Base-by-base conservation (phyloP, 2,113 vertebrate genomes). In the Otis tarda region DNA sequence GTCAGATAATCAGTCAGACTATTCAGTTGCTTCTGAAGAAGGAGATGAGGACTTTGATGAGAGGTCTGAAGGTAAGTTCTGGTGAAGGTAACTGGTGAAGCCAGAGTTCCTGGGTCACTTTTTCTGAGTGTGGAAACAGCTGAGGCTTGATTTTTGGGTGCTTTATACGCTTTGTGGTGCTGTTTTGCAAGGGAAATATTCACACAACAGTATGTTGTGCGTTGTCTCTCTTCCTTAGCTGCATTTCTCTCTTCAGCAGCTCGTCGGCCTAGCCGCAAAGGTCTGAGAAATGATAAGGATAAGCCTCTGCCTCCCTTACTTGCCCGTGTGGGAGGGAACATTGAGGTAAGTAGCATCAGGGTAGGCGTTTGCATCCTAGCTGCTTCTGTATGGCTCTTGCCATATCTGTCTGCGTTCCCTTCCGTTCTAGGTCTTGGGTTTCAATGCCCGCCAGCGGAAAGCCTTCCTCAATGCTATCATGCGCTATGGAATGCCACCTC, bases 401-500 rank as follows among this genome's bases (percentile, higher is more conserved):
- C 5, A 2, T 33, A 53, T 59, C 60, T 74, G 3, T 67, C 41
- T 56, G 57, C 59, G 31, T 56, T 37, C 52, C 60, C 9, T 11
- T 41, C 50, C 4, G 1, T 79, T 77, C 21, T 69, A 99, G 99
- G 99, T 99, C 47, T 95, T 99, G 96, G 99, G 99, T 86, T 99
- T 99, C 97, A 99, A 99, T 13, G 99, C 99, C 45, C 98, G 99
- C 20, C 99, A 99, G 97, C 98, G 99, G 94, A 99, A 99, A 97
- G 99, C 99, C 39, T 99, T 99, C 98, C 98, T 99, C 93, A 99
- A 99, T 79, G 99, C 99, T 37, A 99, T 99, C 95, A 99, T 99
- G 99, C 99, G 99, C 89, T 99, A 99, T 59, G 99, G 99, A 89
- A 99, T 99, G 99, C 99, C 99, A 30, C 99, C 99, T 43, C 99